Evolutionary conservation across 2,888 invertebrate genomes (phyloP).

Genomic region (Idaea aversata): DNA sequence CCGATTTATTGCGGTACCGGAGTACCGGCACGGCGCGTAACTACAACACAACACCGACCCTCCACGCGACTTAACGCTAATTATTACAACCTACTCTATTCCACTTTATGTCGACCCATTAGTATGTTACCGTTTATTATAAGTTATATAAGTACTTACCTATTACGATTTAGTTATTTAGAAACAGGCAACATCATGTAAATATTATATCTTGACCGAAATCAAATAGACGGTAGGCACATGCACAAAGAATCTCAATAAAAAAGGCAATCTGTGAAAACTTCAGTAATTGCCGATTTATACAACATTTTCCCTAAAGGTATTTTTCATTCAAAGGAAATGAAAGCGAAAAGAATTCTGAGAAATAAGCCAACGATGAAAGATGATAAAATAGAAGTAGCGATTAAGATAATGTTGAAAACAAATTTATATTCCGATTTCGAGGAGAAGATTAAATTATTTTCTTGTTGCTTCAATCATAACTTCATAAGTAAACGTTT

Average conservation of each 20-base stretch:
- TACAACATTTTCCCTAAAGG: slow-evolving; percentile 38
- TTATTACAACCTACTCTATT: slow-evolving; percentile 38
- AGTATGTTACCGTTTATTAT: background rate
- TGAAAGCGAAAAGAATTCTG: slow-evolving; percentile 47
- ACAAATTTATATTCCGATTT: slow-evolving; percentile 71
- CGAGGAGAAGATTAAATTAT: slow-evolving; percentile 69
- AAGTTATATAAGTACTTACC: slow-evolving; percentile 1
- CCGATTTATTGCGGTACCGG: slow-evolving; percentile 64
- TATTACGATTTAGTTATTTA: slow-evolving; percentile 20
- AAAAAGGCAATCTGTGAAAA: slow-evolving; percentile 32
- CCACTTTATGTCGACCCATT: slow-evolving; percentile 31
- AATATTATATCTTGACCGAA: background rate
- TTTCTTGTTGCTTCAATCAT: slow-evolving; percentile 57
- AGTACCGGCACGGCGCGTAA: slow-evolving; percentile 33
- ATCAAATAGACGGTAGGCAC: slow-evolving; percentile 2
- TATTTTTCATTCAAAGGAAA: slow-evolving; percentile 44
- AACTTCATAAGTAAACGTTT: slow-evolving; percentile 37
- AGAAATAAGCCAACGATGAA: slow-evolving; percentile 48
- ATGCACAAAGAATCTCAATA: slow-evolving; percentile 30
- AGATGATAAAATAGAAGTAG: slow-evolving; percentile 60
- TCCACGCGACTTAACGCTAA: slow-evolving; percentile 47
- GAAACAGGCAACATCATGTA: slow-evolving; percentile 16
- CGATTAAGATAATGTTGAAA: slow-evolving; percentile 69
- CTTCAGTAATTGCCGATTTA: slow-evolving; percentile 43
- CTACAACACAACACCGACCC: slow-evolving; percentile 40